A percentile compares a stretch with the other conserved stretches of the same genome.
phyloP scores from a whole-genome alignment of 2,113 vertebrate genomes.

The Pangasianodon hypophthalmus region DNA sequence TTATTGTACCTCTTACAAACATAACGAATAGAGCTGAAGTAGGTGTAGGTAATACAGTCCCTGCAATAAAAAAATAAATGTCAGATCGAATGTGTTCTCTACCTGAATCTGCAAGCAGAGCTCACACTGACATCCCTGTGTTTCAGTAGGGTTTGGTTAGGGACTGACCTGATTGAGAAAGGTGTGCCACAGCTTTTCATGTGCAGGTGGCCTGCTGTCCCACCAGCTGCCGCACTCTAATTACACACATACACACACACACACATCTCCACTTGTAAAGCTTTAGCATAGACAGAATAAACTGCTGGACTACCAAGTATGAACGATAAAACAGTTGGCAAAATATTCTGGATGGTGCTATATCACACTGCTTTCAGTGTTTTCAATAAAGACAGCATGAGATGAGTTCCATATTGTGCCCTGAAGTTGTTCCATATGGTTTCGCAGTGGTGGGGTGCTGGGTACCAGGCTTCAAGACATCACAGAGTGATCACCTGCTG shows the following conservation, averaged over 20 bases:
- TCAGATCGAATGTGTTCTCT: neutral
- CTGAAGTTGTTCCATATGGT: slow-evolving; percentile 56
- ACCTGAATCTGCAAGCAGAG: neutral
- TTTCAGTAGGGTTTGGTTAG: neutral
- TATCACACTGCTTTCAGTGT: slow-evolving; percentile 7
- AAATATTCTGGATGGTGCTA: neutral
- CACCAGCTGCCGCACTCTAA: slow-evolving; percentile 49
- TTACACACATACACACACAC: slow-evolving; percentile 33
- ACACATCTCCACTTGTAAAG: slow-evolving; percentile 12
- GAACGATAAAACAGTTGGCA: slow-evolving; percentile 1
- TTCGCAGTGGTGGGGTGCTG: slow-evolving; percentile 51
- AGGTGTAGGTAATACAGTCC: neutral
- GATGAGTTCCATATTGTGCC: slow-evolving; percentile 30
- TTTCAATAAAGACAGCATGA: slow-evolving; percentile 53
- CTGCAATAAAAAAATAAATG: neutral
- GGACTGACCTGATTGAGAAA: slow-evolving; percentile 19
- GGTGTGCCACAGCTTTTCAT: slow-evolving; percentile 43
- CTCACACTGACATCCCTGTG: neutral
- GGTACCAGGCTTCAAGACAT: slow-evolving; percentile 23
- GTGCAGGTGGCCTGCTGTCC: slow-evolving; percentile 47
- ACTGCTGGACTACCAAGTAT: neutral
- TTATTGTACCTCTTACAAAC: neutral
- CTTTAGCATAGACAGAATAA: neutral
- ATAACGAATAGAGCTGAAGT: neutral
- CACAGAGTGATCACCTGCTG: slow-evolving; percentile 12